Evolutionary conservation across 2,797 vertebrate species (phyloP), one percentile per base, ranked within the genome.

Genomic region (Trachops cirrhosus): DNA sequence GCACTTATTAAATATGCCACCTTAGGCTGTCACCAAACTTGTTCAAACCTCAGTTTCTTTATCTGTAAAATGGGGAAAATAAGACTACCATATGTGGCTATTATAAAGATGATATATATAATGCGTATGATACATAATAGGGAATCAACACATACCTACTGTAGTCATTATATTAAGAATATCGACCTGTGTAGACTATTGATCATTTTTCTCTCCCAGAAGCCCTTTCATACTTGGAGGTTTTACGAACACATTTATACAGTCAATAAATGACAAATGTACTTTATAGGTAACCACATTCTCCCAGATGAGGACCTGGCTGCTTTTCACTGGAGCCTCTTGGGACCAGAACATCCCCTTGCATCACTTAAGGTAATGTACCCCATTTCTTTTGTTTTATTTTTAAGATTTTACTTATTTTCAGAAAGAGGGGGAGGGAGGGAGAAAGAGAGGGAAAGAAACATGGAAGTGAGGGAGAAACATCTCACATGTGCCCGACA

Each of bases 241-340:
- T 74, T 93, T 48, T 86, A 84, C 67, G 21, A 86, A 93, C 83
- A 95, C 52, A 89, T 91, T 90, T 94, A 10, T 92, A 57, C 11
- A 64, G 37, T 92, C 73, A 94, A 22, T 95, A 95, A 97, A 86
- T 97, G 54, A 96, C 24, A 92, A 78, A 96, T 95, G 94, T 97
- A 68, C 85, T 94, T 97, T 96, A 68, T 74, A 99, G 99, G 99
- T 97, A 99, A 99, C 98, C 99, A 99, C 98, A 99, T 99, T 98
- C 98, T 99, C 98, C 99, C 99, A 98, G 99, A 99, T 98, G 99
- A 99, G 98, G 99, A 99, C 98, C 98, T 99, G 98, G 99, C 99
- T 98, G 99, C 99, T 98, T 99, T 99, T 98, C 99, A 99, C 97
- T 99, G 99, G 99, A 99, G 99, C 98, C 98, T 99, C 89, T 98